Evolutionary conservation across 2,797 vertebrate species (phyloP), one percentile per base, ranked within the genome.

Genomic region (Brotula barbata): DNA sequence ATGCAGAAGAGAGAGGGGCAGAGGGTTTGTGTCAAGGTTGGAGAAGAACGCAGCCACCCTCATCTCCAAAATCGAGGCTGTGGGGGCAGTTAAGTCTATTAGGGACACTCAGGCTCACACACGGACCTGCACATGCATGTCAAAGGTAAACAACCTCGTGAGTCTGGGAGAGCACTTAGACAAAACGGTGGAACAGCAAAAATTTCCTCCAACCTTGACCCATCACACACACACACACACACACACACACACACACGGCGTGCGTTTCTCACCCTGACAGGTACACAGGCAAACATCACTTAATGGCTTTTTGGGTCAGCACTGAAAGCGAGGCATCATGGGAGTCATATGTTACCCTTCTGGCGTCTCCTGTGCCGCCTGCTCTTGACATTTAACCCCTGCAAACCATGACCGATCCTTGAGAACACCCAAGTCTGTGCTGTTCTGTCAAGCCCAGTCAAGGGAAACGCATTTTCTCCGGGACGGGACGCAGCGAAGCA

Each of bases 311-410:
- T 71, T 15, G 75, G 86, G 84, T 87, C 80, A 86, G 58, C 59
- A 61, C 77, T 71, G 67, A 68, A 58, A 80, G 77, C 64, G 61
- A 55, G 67, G 82, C 79, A 79, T 81, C 81, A 65, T 63, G 78
- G 88, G 87, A 82, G 68, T 84, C 82, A 25, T 80, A 83, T 67
- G 79, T 89, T 79, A 87, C 73, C 70, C 73, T 71, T 51, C 56
- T 84, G 86, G 87, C 84, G 36, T 86, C 78, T 79, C 76, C 49
- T 48, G 62, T 64, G 75, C 71, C 41, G 72, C 80, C 75, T 60
- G 66, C 58, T 85, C 87, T 83, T 87, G 84, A 90, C 88, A 82
- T 82, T 70, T 75, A 12, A 77, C 76, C 65, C 36, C 25, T 15
- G 19, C 46, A 45, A 41, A 74, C 50, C 44, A 62, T 53, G 64